These are phyloP conservation scores for Dasysyrphus tricinctus DNA, from an alignment of 2,888 invertebrate genomes.

Conservation along the genomic window DNA sequence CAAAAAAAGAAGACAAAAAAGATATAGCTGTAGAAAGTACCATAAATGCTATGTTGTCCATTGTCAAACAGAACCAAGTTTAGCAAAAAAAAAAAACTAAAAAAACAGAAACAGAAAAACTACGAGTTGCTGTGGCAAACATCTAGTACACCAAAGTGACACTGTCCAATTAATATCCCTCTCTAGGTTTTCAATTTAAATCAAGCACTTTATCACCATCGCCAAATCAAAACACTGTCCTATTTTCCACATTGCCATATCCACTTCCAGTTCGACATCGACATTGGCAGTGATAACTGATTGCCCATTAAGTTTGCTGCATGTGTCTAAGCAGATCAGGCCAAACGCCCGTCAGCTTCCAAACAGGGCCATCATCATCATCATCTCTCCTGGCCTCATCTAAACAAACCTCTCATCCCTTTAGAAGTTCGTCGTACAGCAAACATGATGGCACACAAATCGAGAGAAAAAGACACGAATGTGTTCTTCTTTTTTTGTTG, in stretches of 20 bases:
- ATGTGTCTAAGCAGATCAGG: conserved; percentile 14
- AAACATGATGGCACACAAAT: conserved; percentile 49
- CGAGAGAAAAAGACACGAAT: conserved; percentile 36
- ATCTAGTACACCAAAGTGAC: conserved; percentile 53
- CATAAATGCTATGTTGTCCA: conserved; percentile 8
- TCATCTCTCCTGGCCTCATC: conserved; percentile 7
- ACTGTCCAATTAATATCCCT: conserved; percentile 67
- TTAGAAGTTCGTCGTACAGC: conserved; percentile 38
- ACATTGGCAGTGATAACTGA: conserved; percentile 67
- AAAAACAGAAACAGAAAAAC: conserved; percentile 21
- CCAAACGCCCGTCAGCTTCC: conserved; percentile 38
- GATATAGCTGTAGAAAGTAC: conserved; percentile 10
- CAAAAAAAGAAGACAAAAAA: not conserved
- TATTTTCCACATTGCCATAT: conserved; percentile 43
- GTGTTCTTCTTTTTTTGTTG: conserved; percentile 9
- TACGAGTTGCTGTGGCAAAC: conserved; percentile 9
- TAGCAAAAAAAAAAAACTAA: not conserved
- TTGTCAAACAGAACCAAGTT: not conserved
- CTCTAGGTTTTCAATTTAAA: conserved; percentile 59
- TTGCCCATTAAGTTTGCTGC: conserved; percentile 58
- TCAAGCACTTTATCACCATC: conserved; percentile 65
- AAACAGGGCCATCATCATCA: conserved; percentile 34
- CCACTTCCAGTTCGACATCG: conserved; percentile 28
- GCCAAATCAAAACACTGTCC: conserved; percentile 67
- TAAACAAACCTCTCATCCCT: conserved; percentile 32